A percentile compares a stretch with the other conserved stretches of the same genome.
These are phyloP conservation scores for Dipodomys merriami DNA, from an alignment of 2,113 vertebrate species.

Conservation along the genomic window DNA sequence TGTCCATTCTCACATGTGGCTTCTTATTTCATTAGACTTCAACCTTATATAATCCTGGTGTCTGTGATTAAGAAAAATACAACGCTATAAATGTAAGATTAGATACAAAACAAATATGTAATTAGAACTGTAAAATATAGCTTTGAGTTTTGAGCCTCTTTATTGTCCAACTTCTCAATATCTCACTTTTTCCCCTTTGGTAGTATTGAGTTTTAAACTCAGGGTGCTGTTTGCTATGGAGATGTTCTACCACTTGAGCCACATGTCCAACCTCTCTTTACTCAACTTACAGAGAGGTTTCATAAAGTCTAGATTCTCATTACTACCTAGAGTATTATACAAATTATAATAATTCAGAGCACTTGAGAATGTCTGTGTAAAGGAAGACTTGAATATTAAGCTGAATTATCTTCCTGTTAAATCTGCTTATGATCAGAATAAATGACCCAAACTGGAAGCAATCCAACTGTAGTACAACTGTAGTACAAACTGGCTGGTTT, in stretches of 20 bases:
- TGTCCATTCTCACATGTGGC: background rate
- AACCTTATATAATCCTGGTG: background rate
- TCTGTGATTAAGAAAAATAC: background rate
- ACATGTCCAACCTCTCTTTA: too few relatives aligned
- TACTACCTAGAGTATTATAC: background rate
- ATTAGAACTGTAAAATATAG: constrained; percentile 24
- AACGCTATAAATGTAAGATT: background rate
- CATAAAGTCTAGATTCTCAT: background rate
- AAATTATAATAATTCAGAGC: background rate
- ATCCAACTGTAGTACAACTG: background rate
- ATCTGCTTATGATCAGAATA: background rate
- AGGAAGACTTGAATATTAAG: background rate
- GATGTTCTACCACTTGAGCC: too few relatives aligned
- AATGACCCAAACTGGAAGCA: background rate
- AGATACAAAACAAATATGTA: background rate
- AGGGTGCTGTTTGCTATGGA: too few relatives aligned
- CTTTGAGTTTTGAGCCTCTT: background rate
- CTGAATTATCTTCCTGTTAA: background rate
- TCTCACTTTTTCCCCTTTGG: background rate
- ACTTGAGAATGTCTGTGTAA: background rate
- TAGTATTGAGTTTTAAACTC: too few relatives aligned
- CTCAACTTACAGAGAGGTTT: background rate
- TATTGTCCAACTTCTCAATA: background rate
- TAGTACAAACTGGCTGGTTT: background rate
- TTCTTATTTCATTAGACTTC: background rate